Conservation (phyloP, 2,113 vertebrate genomes). For the Alethe diademata region DNA sequence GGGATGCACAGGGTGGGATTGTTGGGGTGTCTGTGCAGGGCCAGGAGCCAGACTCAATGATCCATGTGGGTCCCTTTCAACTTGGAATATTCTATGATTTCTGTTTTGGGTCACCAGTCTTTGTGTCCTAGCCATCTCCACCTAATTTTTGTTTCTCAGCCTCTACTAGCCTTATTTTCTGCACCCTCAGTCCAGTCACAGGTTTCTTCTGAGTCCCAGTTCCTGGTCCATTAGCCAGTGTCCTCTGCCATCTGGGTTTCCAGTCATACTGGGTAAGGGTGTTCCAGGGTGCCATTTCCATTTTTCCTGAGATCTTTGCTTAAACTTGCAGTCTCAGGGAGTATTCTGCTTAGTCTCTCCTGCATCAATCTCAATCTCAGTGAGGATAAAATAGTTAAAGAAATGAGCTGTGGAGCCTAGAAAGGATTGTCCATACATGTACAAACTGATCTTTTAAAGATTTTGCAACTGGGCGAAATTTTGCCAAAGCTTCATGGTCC, state of each 20-base stretch:
- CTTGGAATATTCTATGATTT: neutral
- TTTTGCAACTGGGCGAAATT: neutral
- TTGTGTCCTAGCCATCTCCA: neutral
- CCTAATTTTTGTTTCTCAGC: neutral
- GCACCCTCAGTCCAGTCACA: fast-evolving
- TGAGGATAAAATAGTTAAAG: neutral
- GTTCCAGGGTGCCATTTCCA: neutral
- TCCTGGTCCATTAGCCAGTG: neutral
- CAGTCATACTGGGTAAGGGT: neutral
- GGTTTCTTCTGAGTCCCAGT: neutral
- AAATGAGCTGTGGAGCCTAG: neutral
- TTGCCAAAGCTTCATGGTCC: neutral
- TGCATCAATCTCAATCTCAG: neutral
- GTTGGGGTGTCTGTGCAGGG: neutral
- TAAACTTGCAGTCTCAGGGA: neutral
- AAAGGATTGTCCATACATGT: neutral
- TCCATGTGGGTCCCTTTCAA: neutral
- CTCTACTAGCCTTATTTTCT: neutral
- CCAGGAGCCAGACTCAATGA: neutral
- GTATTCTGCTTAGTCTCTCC: neutral
- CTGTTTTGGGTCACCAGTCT: neutral
- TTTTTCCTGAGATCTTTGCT: neutral
- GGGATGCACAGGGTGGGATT: neutral
- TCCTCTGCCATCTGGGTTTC: neutral
- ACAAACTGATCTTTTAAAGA: neutral